Evolutionary conservation across 2,797 vertebrate genomes (phyloP), one percentile per base, ranked within the genome.

Genomic region (Psittacula echo): DNA sequence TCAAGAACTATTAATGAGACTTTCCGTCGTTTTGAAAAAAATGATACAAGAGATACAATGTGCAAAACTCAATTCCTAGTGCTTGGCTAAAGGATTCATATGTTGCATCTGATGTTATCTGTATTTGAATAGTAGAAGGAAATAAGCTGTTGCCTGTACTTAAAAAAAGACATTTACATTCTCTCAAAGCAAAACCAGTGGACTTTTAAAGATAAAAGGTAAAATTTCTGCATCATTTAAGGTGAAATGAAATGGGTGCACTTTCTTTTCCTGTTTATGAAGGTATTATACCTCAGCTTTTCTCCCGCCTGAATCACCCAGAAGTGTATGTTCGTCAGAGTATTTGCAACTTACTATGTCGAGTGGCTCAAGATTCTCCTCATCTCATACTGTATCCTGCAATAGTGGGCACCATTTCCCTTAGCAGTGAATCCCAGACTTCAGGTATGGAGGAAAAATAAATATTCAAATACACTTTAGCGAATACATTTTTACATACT

Each of bases 241-340:
- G 45, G 34, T 41, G 24, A 48, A 50, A 11, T 12, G 10, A 70
- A 64, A 29, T 30, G 0, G 5, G 23, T 48, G 13, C 12, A 1
- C 16, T 37, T 81, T 45, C 16, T 30, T 93, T 62, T 90, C 73
- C 32, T 93, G 65, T 60, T 78, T 41, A 1, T 95, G 34, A 94
- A 99, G 99, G 99, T 29, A 99, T 99, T 94, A 99, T 99, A 89
- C 99, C 99, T 29, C 99, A 99, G 95, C 98, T 99, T 23, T 99
- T 99, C 94, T 99, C 99, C 19, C 99, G 99, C 45, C 98, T 99
- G 76, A 99, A 99, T 96, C 99, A 99, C 79, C 99, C 99, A 1
- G 99, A 99, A 92, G 99, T 99, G 0, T 99, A 99, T 48, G 99
- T 99, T 66, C 98, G 99, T 16, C 99, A 99, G 93, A 99, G 99